Conservation (phyloP, 2,888 invertebrate species). For the Nemotelus nigrinus region DNA sequence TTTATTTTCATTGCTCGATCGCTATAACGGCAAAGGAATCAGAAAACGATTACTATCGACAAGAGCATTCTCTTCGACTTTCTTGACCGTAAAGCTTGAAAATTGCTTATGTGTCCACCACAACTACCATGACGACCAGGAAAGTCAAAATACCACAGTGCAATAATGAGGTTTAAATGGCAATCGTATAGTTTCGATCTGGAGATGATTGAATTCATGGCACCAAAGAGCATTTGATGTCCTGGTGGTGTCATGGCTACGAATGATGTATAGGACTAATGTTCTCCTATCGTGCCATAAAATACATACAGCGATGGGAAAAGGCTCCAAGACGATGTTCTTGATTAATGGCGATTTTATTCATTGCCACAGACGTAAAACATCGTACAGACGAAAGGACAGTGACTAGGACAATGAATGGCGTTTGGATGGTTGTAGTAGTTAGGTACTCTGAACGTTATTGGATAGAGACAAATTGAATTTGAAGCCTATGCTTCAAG, state of each 20-base stretch:
- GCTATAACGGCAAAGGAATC: conserved; percentile 23
- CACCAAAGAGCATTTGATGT: not conserved
- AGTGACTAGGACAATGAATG: not conserved
- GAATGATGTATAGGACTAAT: too few relatives aligned
- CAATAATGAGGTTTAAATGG: conserved; percentile 37
- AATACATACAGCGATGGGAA: not conserved
- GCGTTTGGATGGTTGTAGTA: not conserved
- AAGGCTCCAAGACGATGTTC: conserved; percentile 7
- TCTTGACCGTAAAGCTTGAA: conserved; percentile 2
- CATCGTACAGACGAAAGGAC: not conserved
- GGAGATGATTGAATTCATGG: conserved; percentile 20
- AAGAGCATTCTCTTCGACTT: conserved; percentile 3
- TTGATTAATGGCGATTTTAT: conserved; percentile 43
- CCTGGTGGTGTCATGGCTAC: too few relatives aligned
- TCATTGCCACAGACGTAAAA: conserved; percentile 12
- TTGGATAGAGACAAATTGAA: conserved; percentile 35
- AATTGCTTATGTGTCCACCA: conserved; percentile 11
- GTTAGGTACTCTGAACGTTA: not conserved
- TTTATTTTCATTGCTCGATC: conserved; percentile 38
- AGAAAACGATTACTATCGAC: conserved; percentile 12
- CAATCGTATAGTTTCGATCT: conserved; percentile 10
- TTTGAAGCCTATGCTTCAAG: not conserved
- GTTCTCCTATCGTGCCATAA: too few relatives aligned
- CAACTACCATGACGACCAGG: not conserved
- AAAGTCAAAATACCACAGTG: conserved; percentile 14